Percentiles rank a stretch among this genome's conserved stretches.
phyloP scores from a whole-genome alignment of 2,113 vertebrate genomes.

The Ramphastos sulfuratus region DNA sequence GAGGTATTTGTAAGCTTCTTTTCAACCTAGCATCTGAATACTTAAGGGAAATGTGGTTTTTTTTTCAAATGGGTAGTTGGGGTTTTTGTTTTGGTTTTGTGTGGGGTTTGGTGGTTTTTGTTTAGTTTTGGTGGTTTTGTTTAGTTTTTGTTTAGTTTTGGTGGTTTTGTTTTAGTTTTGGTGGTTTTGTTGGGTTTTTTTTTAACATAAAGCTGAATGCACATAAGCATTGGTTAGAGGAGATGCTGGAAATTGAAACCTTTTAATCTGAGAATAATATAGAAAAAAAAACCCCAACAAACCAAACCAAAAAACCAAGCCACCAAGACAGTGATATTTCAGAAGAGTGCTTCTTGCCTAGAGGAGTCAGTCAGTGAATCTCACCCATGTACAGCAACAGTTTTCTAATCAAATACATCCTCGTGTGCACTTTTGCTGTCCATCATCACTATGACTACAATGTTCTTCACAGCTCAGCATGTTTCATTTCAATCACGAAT shows the following conservation, averaged over 20 bases:
- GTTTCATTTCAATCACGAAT: not conserved
- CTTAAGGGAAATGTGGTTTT: not conserved
- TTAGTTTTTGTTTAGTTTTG: not conserved
- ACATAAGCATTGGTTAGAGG: not conserved
- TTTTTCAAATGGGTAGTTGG: not conserved
- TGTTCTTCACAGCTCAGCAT: not conserved
- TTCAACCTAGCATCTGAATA: not conserved
- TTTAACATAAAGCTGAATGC: not conserved
- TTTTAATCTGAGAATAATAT: not conserved
- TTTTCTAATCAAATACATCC: constrained; percentile 35
- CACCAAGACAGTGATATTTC: not conserved
- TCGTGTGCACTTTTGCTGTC: constrained; percentile 1
- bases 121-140: no score
- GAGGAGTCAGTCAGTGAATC: constrained; percentile 18
- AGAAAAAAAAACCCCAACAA: not conserved
- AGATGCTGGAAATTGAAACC: not conserved
- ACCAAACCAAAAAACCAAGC: no score
- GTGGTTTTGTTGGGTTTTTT: not conserved
- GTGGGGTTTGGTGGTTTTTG: no score
- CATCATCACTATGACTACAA: constrained; percentile 50
- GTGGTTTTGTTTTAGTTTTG: not conserved
- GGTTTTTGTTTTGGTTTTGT: not conserved
- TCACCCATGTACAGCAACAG: not conserved
- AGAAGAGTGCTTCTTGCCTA: not conserved
- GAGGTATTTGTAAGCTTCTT: not conserved